These are phyloP conservation scores for Lacanobia wlatinum DNA, from an alignment of 2,888 invertebrate genomes.

Conservation along the genomic window DNA sequence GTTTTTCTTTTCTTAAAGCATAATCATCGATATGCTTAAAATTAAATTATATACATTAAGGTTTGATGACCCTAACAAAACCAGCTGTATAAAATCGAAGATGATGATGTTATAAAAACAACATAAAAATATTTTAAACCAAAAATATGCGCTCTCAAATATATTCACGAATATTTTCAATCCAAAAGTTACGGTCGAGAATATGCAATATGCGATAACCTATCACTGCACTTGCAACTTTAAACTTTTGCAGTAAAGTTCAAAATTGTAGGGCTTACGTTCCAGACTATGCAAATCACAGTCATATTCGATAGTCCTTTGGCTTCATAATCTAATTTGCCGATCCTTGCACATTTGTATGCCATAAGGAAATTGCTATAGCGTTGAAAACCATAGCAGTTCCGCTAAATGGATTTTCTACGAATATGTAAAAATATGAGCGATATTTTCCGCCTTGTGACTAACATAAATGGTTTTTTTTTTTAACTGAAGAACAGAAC, in stretches of 20 bases:
- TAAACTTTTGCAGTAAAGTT: not conserved
- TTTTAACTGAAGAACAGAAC: not conserved
- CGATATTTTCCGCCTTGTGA: not conserved
- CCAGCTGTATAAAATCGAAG: not conserved
- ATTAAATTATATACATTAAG: not conserved
- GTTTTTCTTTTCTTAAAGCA: not conserved
- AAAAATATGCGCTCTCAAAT: not conserved
- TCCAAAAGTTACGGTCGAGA: conserved; percentile 9
- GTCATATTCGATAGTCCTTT: conserved; percentile 39
- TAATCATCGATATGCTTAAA: not conserved
- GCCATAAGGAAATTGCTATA: not conserved
- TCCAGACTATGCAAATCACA: conserved; percentile 43
- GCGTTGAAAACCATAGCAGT: conserved; percentile 2
- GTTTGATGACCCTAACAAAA: not conserved
- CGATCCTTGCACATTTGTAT: conserved; percentile 28
- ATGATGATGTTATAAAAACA: not conserved
- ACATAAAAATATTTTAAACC: conserved; percentile 11
- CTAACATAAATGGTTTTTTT: not conserved
- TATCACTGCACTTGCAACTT: not conserved
- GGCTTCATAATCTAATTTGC: conserved; percentile 53
- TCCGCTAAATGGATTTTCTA: conserved; percentile 26
- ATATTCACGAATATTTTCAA: conserved; percentile 9
- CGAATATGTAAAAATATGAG: not conserved
- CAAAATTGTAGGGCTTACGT: conserved; percentile 12
- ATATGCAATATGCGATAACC: not conserved